Conservation (phyloP, 2,888 invertebrate species). For the Axea sp. region DNA sequence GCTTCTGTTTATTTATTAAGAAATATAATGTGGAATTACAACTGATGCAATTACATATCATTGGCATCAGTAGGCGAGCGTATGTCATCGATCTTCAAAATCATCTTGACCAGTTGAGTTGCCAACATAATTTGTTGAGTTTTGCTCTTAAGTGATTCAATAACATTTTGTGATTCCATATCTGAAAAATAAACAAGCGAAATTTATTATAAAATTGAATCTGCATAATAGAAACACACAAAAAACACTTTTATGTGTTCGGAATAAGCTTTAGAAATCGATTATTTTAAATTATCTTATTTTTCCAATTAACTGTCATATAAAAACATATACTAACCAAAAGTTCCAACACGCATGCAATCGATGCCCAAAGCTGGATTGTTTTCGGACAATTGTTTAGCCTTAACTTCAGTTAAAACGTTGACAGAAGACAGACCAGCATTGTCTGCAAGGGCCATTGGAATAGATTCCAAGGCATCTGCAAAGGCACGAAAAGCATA, state of each 20-base stretch:
- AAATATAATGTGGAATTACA: too few species aligned
- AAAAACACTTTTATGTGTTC: too few species aligned
- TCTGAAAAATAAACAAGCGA: slow-evolving; percentile 80
- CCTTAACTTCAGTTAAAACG: slow-evolving; percentile 93
- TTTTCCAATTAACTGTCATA: too few species aligned
- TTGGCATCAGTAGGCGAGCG: slow-evolving; percentile 81
- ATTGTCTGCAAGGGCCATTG: slow-evolving; percentile 97
- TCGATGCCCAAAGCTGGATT: slow-evolving; percentile 96
- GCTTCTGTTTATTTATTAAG: too few species aligned
- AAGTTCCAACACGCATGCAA: slow-evolving; percentile 90
- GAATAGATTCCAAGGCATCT: slow-evolving; percentile 96
- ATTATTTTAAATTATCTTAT: too few species aligned
- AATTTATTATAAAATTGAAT: too few species aligned
- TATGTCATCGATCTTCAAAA: slow-evolving; percentile 99
- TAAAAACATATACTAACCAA: slow-evolving; percentile 70
- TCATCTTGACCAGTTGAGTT: slow-evolving; percentile 99
- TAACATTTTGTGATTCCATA: slow-evolving; percentile 96
- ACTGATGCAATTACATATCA: slow-evolving; percentile 61
- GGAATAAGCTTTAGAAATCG: too few species aligned
- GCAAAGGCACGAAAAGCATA: slow-evolving; percentile 98
- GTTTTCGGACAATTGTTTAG: slow-evolving; percentile 91
- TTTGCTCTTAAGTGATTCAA: slow-evolving; percentile 98
- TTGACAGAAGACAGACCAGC: slow-evolving; percentile 96
- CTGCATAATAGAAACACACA: too few species aligned
- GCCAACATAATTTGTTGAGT: slow-evolving; percentile 98